phyloP scores from a whole-genome alignment of 2,888 invertebrate species.

The Tinea semifulvella region DNA sequence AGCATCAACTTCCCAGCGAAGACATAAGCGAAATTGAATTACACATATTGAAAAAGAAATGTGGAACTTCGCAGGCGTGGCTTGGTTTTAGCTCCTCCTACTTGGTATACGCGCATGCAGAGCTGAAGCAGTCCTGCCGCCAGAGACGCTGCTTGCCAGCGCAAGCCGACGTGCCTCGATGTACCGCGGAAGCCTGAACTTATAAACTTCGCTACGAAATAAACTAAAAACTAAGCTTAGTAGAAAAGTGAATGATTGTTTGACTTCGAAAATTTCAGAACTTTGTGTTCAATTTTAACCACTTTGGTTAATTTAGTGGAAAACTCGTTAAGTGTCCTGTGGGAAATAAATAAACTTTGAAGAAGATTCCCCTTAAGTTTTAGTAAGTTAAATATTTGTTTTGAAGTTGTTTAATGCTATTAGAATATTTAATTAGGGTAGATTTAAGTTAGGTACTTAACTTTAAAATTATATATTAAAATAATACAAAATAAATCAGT shows the following conservation, averaged over 20 bases:
- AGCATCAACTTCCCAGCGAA: slow-evolving; percentile 67
- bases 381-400: too few species aligned
- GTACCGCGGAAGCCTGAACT: slow-evolving; percentile 39
- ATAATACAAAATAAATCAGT: too few species aligned
- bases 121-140: slow-evolving; percentile 23
- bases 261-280: slow-evolving; percentile 35
- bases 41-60: slow-evolving; percentile 68
- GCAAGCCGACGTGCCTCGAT: slow-evolving; percentile 28
- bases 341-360: slow-evolving; percentile 30
- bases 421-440: too few species aligned
- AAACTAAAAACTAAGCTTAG: slow-evolving; percentile 29
- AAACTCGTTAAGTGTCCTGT: slow-evolving; percentile 42
- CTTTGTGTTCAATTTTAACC: slow-evolving; percentile 31
- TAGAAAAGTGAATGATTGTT: slow-evolving; percentile 28
- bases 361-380: background rate
- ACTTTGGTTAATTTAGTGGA: slow-evolving; percentile 31
- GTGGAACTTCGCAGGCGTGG: slow-evolving; percentile 66
- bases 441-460: too few species aligned
- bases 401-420: too few species aligned
- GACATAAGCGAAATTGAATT: slow-evolving; percentile 68
- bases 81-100: slow-evolving; percentile 58
- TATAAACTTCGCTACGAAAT: slow-evolving; percentile 29
- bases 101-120: slow-evolving; percentile 55
- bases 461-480: too few species aligned
- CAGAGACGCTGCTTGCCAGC: slow-evolving; percentile 14